Evolutionary conservation across 2,113 vertebrate species (phyloP), one percentile per base, ranked within the genome.

Genomic region (Atherinomorus stipes): DNA sequence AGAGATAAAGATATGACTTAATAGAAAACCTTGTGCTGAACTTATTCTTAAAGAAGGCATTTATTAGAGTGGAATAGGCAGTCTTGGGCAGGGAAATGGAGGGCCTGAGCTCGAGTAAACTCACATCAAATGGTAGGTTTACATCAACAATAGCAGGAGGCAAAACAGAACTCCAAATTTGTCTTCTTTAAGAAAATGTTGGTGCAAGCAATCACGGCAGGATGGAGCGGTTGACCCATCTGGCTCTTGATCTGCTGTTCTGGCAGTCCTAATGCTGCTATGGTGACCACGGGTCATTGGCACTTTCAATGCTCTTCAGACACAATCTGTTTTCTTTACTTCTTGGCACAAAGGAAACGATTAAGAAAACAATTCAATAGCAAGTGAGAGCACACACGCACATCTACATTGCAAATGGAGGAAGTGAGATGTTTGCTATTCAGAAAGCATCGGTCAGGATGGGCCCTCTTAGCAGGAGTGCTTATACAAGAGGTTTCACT

Each of bases 341-440:
- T 85, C 91, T 92, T 92, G 89, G 88, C 90, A 90, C 88, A 91
- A 93, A 93, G 87, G 87, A 93, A 91, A 92, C 89, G 84, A 93
- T 93, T 93, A 92, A 90, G 88, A 91, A 93, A 94, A 94, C 92
- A 93, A 94, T 94, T 94, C 92, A 89, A 92, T 92, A 91, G 84
- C 68, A 84, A 88, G 83, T 51, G 81, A 85, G 91, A 85, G 78
- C 85, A 88, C 87, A 78, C 57, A 58, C 52, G 26, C 74, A 74
- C 86, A 93, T 93, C 90, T 93, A 93, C 92, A 93, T 90, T 92
- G 93, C 92, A 92, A 93, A 93, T 93, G 82, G 71, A 73, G 83
- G 51, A 70, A 26, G 50, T 16, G 69, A 71, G 90, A 87, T 89
- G 83, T 85, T 91, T 91, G 87, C 90, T 89, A 90, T 92, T 91